Percentiles rank a stretch among this genome's conserved stretches.
Evolutionary conservation across 1,140 invertebrate species (phyloP).

Genomic region (Brachionus asplanchnoidis): DNA sequence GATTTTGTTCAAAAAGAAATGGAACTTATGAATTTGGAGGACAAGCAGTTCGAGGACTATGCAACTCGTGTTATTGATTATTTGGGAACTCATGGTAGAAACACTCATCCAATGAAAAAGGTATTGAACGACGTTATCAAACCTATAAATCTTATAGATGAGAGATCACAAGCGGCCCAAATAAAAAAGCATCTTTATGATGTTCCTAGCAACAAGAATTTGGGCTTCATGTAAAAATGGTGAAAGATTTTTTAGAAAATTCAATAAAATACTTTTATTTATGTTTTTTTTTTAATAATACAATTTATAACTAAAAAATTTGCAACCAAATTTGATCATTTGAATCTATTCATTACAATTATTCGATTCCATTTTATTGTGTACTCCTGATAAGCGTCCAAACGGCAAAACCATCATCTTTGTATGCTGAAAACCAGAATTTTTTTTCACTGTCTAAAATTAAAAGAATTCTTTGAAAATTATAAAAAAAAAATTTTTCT

Average conservation of each 20-base stretch:
- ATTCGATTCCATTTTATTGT: neutral
- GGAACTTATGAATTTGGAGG: conserved; percentile 9
- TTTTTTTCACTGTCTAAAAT: neutral
- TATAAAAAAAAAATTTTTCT: neutral
- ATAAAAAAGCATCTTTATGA: conserved; percentile 29
- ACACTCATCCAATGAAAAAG: conserved; percentile 52
- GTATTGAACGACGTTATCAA: conserved; percentile 44
- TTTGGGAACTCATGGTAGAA: conserved; percentile 53
- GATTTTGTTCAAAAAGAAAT: conserved; percentile 30
- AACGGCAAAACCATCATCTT: conserved; percentile 3
- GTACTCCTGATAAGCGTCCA: neutral
- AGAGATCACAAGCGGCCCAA: conserved; percentile 21
- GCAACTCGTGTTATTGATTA: conserved; percentile 54
- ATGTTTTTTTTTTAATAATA: neutral
- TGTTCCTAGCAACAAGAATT: conserved; percentile 40
- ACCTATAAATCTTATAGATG: neutral
- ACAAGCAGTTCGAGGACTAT: conserved; percentile 45
- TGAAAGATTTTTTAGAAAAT: neutral
- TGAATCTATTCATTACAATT: neutral
- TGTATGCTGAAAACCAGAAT: neutral
- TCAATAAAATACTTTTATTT: neutral
- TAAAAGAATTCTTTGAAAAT: neutral
- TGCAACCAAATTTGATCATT: neutral
- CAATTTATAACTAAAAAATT: neutral
- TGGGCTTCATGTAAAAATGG: conserved; percentile 38